Conservation (phyloP, 2,888 invertebrate genomes). For the Rotaria macrura region DNA sequence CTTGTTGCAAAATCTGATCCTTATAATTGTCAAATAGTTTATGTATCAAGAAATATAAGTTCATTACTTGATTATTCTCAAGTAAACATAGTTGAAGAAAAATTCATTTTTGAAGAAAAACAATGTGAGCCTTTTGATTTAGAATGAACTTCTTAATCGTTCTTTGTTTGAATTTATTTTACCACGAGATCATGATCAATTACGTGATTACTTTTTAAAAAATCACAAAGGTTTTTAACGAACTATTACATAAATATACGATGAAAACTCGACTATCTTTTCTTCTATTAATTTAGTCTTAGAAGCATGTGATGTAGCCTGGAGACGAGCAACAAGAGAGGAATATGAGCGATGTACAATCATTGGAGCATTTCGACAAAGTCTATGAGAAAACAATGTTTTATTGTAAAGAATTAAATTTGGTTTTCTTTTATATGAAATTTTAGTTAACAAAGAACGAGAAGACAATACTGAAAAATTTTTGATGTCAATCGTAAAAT, state of each 20-base stretch:
- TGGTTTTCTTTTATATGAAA: too few species aligned
- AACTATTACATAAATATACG: too few species aligned
- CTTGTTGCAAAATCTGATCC: neutral
- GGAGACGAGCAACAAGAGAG: neutral
- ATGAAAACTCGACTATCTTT: too few species aligned
- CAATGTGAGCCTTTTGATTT: neutral
- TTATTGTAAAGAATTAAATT: too few species aligned
- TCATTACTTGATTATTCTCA: neutral
- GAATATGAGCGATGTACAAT: neutral
- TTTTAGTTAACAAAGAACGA: neutral
- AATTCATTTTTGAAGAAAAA: too few species aligned
- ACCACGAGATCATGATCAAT: neutral
- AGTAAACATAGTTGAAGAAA: neutral
- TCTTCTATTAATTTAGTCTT: neutral
- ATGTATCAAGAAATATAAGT: neutral
- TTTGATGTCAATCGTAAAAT: neutral
- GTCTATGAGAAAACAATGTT: neutral
- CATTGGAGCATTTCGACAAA: neutral
- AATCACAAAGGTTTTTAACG: neutral
- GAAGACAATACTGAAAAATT: neutral
- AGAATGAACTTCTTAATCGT: neutral
- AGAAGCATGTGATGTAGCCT: neutral
- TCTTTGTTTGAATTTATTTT: neutral
- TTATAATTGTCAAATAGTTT: neutral
- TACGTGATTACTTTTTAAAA: neutral